These are phyloP conservation scores for Neogobius melanostomus DNA, from an alignment of 2,113 vertebrate species.

Conservation along the genomic window DNA sequence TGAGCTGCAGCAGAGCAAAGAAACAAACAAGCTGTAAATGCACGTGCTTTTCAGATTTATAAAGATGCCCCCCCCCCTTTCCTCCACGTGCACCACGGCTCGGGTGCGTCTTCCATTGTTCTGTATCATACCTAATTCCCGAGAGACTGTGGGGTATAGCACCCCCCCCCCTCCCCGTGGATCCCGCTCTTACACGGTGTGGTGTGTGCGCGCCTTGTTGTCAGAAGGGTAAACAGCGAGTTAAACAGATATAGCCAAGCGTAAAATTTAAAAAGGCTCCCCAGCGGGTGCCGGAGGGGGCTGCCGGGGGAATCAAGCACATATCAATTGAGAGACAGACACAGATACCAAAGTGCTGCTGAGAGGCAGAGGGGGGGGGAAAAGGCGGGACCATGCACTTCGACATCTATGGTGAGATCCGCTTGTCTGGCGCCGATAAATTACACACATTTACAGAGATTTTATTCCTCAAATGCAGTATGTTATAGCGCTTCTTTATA, in stretches of 20 bases:
- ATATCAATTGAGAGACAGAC: slow-evolving; percentile 94
- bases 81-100: neutral
- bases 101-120: slow-evolving; percentile 56
- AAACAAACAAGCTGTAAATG: slow-evolving; percentile 5
- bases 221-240: slow-evolving; percentile 97
- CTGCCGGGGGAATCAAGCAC: slow-evolving; percentile 97
- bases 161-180: slow-evolving; percentile 31
- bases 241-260: slow-evolving; percentile 99
- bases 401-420: neutral
- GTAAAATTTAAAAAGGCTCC: slow-evolving; percentile 99
- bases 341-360: slow-evolving; percentile 70
- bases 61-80: slow-evolving; percentile 6
- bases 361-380: slow-evolving; percentile 75
- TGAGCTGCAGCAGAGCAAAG: too few species aligned
- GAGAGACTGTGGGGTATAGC: slow-evolving; percentile 43
- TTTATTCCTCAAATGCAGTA: slow-evolving; percentile 2
- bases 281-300: slow-evolving; percentile 88
- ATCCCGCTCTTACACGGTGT: slow-evolving; percentile 28
- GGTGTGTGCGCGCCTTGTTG: slow-evolving; percentile 69
- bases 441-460: slow-evolving; percentile 20
- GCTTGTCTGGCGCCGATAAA: slow-evolving; percentile 29
- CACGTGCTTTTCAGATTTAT: slow-evolving; percentile 33
- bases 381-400: slow-evolving; percentile 1
- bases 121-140: slow-evolving; percentile 61
- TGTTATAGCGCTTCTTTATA: neutral